Base-by-base conservation (phyloP, 2,888 invertebrate species). In the Anthophora plumipes region DNA sequence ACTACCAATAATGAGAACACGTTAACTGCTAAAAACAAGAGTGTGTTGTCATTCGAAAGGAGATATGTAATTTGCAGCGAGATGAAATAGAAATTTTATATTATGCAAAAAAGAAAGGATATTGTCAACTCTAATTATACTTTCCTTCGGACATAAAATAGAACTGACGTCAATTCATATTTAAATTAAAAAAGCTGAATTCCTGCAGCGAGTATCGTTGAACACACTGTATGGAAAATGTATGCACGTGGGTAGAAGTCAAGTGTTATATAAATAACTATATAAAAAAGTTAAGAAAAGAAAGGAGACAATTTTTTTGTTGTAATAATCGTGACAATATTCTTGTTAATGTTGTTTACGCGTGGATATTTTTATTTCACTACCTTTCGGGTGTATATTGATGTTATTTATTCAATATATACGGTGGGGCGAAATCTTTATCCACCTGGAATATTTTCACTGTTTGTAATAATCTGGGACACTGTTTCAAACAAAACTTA, bases 91-190 rank as follows among this genome's bases (percentile, higher is more conserved):
- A 37, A 17, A 37, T 17, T 37, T 9, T 57, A 1, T 37, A 20
- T 37, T n/a, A 12, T 63, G 5, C n/a, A 14, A 55, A n/a, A 14
- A 55, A n/a, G 31, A 54, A 55, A 55, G n/a, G n/a, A 3, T 31
- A 6, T 55, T 55, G 43, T 20, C 17, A 6, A 39, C 14, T 61
- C 22, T n/a, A 31, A 54, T 46, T 17, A 31, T 59, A 20, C 46
- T 20, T 48, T 22, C n/a, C 9, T 20, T 14, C 22, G 7, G 20
- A 22, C 14, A 20, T 57, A 37, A n/a, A 12, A 14, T 31, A 54
- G n/a, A n/a, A n/a, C 25, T 25, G 54, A 14, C n/a, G 41, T 55
- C 41, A 41, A 54, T 54, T 67, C 54, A 41, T 54, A 67, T 25
- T 54, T 25, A 8, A 43, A 9, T 31, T 22, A 17, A 55, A n/a